Percentiles rank a stretch among this genome's conserved stretches.
Evolutionary conservation across 2,113 vertebrate genomes (phyloP).

Genomic region (Phyllostomus discolor): DNA sequence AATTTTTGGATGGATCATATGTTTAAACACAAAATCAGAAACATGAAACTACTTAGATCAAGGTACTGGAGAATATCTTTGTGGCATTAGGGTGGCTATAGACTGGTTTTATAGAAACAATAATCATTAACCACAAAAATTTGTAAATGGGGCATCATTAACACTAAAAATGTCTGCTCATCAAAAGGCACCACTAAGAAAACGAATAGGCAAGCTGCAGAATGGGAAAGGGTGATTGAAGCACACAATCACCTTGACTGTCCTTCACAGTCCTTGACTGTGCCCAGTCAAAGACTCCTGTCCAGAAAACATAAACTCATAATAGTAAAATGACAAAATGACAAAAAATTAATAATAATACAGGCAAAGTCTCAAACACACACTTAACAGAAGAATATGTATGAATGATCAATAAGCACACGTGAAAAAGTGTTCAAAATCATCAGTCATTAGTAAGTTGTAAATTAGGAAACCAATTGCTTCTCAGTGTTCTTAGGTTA

Average conservation of each 20-base stretch:
- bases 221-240: neutral
- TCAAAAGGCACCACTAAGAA: neutral
- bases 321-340: slow-evolving; percentile 5
- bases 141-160: neutral
- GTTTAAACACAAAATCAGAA: neutral
- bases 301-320: neutral
- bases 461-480: neutral
- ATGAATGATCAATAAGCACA: neutral
- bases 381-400: neutral
- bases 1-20: neutral
- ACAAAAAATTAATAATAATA: neutral
- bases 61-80: neutral
- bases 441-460: neutral
- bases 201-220: neutral
- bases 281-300: neutral
- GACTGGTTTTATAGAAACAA: neutral
- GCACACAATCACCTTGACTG: too few relatives aligned
- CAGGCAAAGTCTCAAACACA: neutral
- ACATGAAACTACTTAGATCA: neutral
- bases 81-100: neutral
- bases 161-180: neutral
- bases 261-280: too few relatives aligned
- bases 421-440: neutral
- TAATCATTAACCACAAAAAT: neutral
- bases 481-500: neutral